Evolutionary conservation across 2,797 vertebrate genomes (phyloP), one percentile per base, ranked within the genome.

Genomic region (Remorina albescens): DNA sequence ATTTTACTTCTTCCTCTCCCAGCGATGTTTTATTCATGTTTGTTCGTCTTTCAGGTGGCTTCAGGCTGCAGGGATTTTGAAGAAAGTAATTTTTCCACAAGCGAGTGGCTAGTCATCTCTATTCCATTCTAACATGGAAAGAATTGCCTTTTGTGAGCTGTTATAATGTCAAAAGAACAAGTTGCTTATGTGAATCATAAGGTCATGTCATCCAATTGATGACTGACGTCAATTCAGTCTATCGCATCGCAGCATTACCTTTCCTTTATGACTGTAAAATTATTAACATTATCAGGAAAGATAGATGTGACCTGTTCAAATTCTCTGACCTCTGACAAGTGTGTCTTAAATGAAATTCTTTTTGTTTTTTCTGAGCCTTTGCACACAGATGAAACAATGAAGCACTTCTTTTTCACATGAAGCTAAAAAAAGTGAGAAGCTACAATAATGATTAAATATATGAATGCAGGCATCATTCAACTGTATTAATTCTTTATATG

Each of bases 181-280:
- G 2, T 55, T 30, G 67, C 67, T 91, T 85, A 87, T 53, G 62
- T 86, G 83, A 83, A 54, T 71, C 59, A 1, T 83, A 76, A 85
- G 83, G 83, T 61, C 74, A 59, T 54, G 44, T 26, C 25, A 63
- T 23, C 54, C 60, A 71, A 63, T 68, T 71, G 71, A 76, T 50
- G 54, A 58, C 50, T 69, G 36, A 58, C 60, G 70, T 74, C 23
- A 79, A 28, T 72, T 64, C 53, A 71, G 69, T 58, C 55, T 26
- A 5, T 58, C 68, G 80, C 59, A 19, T 82, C 81, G 71, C 51
- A 16, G 25, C 64, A 49, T 71, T 23, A 12, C 61, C 34, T 68
- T 36, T 68, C 44, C 30, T 42, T 59, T 55, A 56, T 11, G n/a
- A 7, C n/a, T n/a, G n/a, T n/a, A n/a, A 72, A 71, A 82, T 65